Evolutionary conservation across 2,888 invertebrate genomes (phyloP).

Genomic region (Philopedon plagiatum): DNA sequence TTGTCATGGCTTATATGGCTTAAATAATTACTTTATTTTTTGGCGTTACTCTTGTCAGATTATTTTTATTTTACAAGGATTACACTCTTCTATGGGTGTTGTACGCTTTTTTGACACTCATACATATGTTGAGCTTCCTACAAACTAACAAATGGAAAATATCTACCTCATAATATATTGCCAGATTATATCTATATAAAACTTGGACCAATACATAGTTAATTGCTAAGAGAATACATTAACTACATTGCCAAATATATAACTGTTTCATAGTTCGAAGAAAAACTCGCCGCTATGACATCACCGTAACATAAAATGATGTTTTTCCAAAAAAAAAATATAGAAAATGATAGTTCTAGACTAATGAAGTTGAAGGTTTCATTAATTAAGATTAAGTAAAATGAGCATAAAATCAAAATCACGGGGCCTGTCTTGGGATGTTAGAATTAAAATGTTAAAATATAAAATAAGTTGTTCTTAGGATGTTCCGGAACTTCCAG

Average conservation of each 20-base stretch:
- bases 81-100: neutral
- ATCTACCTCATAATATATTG: slow-evolving; percentile 50
- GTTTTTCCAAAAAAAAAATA: slow-evolving; percentile 41
- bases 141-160: slow-evolving; percentile 39
- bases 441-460: slow-evolving; percentile 59
- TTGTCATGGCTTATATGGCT: too few species aligned
- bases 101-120: neutral
- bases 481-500: slow-evolving; percentile 67
- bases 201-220: slow-evolving; percentile 42
- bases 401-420: slow-evolving; percentile 70
- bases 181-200: slow-evolving; percentile 40
- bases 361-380: slow-evolving; percentile 45
- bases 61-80: too few species aligned
- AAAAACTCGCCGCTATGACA: neutral
- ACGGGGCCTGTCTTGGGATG: slow-evolving; percentile 64
- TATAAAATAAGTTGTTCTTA: slow-evolving; percentile 68
- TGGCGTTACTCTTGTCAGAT: neutral
- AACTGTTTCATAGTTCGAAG: neutral
- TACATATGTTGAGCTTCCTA: slow-evolving; percentile 37
- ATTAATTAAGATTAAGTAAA: slow-evolving; percentile 56
- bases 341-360: slow-evolving; percentile 41
- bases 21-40: neutral
- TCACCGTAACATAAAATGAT: slow-evolving; percentile 26
- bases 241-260: slow-evolving; percentile 15
- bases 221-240: slow-evolving; percentile 1